These are phyloP conservation scores for Deilephila porcellus DNA, from an alignment of 2,888 invertebrate genomes.

Conservation along the genomic window DNA sequence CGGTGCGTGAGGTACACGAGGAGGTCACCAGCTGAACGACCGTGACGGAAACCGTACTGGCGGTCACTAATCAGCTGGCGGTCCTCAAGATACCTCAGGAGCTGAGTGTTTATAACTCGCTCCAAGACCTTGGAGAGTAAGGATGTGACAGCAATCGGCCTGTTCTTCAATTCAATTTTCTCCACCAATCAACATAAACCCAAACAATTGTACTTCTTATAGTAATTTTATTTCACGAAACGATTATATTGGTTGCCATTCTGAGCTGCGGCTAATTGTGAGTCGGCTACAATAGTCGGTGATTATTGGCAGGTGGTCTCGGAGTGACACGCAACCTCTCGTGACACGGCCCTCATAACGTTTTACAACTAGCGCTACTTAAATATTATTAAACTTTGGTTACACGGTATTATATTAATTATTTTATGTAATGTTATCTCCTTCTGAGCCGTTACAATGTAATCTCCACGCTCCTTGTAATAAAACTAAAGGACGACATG, in stretches of 20 bases:
- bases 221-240: slow-evolving; percentile 24
- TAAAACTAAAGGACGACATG: neutral
- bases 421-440: slow-evolving; percentile 28
- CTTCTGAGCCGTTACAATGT: slow-evolving; percentile 1
- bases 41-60: too few species aligned
- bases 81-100: too few species aligned
- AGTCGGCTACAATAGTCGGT: slow-evolving; percentile 58
- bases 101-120: too few species aligned
- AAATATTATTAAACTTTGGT: slow-evolving; percentile 61
- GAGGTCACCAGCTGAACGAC: too few species aligned
- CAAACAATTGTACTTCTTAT: slow-evolving; percentile 11
- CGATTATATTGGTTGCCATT: slow-evolving; percentile 52
- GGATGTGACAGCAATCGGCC: too few species aligned
- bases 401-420: slow-evolving; percentile 36
- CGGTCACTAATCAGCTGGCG: too few species aligned
- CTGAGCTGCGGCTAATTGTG: slow-evolving; percentile 61
- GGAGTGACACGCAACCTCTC: slow-evolving; percentile 72
- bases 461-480: neutral
- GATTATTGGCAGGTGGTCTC: slow-evolving; percentile 71
- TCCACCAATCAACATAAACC: slow-evolving; percentile 13
- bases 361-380: slow-evolving; percentile 59
- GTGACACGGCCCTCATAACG: slow-evolving; percentile 59
- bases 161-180: too few species aligned
- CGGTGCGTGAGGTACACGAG: too few species aligned
- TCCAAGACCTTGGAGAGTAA: too few species aligned